Conservation (phyloP, 2,113 vertebrate species). For the Scalopus aquaticus region DNA sequence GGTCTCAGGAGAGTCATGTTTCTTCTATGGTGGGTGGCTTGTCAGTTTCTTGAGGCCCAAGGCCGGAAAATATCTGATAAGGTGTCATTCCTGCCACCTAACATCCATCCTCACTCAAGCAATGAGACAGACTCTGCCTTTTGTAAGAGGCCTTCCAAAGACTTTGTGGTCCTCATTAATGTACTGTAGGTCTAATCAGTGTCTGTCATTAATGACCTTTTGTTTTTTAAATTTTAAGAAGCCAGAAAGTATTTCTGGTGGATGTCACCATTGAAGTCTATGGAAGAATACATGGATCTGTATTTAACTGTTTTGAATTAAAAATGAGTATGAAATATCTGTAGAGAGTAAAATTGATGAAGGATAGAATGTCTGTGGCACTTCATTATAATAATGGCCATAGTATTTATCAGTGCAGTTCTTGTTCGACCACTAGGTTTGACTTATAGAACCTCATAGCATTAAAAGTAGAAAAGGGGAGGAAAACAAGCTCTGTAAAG, state of each 20-base stretch:
- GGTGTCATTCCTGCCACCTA: neutral
- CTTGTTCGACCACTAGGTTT: conserved; percentile 80
- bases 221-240: conserved; percentile 26
- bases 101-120: neutral
- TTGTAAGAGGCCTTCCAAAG: neutral
- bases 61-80: neutral
- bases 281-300: conserved; percentile 35
- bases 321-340: conserved; percentile 69
- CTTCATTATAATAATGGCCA: conserved; percentile 76
- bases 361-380: conserved; percentile 17
- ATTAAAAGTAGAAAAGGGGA: conserved; percentile 64
- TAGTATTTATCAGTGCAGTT: conserved; percentile 80
- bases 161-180: neutral
- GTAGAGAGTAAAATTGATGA: conserved; percentile 68
- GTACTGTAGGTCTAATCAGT: neutral
- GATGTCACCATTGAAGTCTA: neutral
- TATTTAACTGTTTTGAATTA: conserved; percentile 55
- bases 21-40: neutral
- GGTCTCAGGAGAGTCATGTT: neutral
- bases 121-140: neutral
- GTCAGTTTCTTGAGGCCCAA: neutral
- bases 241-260: neutral
- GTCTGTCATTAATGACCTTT: conserved; percentile 9
- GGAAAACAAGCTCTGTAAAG: neutral
- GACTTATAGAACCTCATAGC: conserved; percentile 75